Evolutionary conservation across 1,140 invertebrate genomes (phyloP).

Genomic region (Saccostrea cuccullata): DNA sequence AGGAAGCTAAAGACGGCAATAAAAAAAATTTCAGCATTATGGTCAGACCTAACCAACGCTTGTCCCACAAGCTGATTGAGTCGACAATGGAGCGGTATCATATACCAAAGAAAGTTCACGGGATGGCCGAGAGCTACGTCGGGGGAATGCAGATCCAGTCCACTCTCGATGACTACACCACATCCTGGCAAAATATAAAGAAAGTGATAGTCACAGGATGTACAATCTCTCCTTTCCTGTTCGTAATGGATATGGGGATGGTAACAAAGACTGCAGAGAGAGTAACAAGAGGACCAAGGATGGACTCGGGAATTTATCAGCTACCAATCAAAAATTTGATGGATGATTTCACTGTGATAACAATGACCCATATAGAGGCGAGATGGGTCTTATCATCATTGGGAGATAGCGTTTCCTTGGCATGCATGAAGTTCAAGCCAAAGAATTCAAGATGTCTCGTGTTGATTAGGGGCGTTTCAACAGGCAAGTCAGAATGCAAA

Average conservation of each 20-base stretch:
- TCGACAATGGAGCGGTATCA: not conserved
- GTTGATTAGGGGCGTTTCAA: constrained; percentile 25
- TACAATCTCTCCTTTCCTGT: constrained; percentile 26
- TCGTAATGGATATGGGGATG: constrained; percentile 23
- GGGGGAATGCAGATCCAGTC: constrained; percentile 14
- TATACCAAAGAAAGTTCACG: constrained; percentile 13
- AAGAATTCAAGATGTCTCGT: constrained; percentile 27
- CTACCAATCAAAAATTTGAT: constrained; percentile 52
- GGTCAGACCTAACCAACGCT: constrained; percentile 47
- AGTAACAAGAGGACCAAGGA: constrained; percentile 34
- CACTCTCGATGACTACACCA: not conserved
- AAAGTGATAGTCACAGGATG: constrained; percentile 41
- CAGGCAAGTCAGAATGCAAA: not conserved
- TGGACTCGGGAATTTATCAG: constrained; percentile 31
- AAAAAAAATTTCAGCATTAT: constrained; percentile 35
- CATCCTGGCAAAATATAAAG: constrained; percentile 22
- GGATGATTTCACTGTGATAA: constrained; percentile 47
- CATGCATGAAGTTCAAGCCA: constrained; percentile 40
- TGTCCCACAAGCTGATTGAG: constrained; percentile 44
- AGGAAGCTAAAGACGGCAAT: not conserved
- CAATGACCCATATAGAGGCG: constrained; percentile 35
- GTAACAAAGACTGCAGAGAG: constrained; percentile 37
- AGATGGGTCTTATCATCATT: constrained; percentile 39
- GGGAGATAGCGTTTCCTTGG: constrained; percentile 3
- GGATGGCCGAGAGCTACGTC: constrained; percentile 35